Base-by-base conservation (phyloP, 2,797 vertebrate species). In the Liasis olivaceus region DNA sequence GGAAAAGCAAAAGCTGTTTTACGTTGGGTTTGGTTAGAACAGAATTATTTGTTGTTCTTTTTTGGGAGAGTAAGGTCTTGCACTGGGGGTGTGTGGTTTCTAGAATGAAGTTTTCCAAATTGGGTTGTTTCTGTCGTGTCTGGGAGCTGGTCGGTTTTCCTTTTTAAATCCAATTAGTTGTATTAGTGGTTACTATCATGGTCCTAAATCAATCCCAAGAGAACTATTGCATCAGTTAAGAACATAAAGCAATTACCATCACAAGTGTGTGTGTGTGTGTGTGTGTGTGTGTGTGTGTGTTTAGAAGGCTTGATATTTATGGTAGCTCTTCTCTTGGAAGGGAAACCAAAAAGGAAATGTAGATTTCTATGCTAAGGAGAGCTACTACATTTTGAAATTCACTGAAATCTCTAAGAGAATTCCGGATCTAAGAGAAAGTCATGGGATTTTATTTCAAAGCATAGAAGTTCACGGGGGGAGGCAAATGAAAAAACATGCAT, bases 141-240 rank as follows among this genome's bases (percentile, higher is more conserved):
- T 96, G 96, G 94, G 95, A 95, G 94, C 15, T 2, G n/a, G 0
- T 87, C 63, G 88, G 89, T 93, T 90, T 93, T 90, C 58, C 85
- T 93, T 90, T 93, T 89, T 24, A 91, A 31, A 94, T 95, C 94
- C 93, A 95, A 95, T 97, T 97, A 96, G 93, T 85, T 95, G 64
- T 59, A 91, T 95, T 89, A 91, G 89, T 91, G 93, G 92, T 92
- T 95, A 94, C 91, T 94, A 12, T 54, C 95, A 94, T 89, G 89
- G 94, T 93, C 93, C 90, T 93, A 94, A 97, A 95, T 95, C 95
- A 95, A 94, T 90, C 97, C 93, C 94, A 85, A 6, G 95, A 94
- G 96, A 95, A 94, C 93, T 3, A 2, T 95, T 94, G 89, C 93
- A 94, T 93, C 90, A 94, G 93, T 95, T 91, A 96, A 92, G 92